Evolutionary conservation across 2,797 vertebrate species (phyloP).

Genomic region (Columba guinea): DNA sequence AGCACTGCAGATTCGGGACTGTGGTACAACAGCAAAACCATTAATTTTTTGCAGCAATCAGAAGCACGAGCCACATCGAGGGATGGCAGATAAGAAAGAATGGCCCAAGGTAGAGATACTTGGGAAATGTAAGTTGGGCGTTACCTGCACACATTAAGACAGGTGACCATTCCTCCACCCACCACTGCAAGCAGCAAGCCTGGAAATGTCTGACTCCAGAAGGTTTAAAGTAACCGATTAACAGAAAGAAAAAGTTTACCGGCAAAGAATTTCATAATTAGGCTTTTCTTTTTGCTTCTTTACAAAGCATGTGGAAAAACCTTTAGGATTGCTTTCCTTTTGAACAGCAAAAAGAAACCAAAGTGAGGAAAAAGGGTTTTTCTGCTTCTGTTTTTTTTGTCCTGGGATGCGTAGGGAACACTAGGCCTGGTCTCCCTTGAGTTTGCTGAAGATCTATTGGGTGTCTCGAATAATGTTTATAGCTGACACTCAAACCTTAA

Average conservation of each 20-base stretch:
- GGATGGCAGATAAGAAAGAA: neutral
- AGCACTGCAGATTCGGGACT: neutral
- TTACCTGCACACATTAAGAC: neutral
- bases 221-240: neutral
- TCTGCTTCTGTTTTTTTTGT: neutral
- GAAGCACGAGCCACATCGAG: neutral
- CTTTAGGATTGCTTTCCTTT: neutral
- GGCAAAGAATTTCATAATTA: neutral
- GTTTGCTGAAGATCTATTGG: neutral
- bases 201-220: neutral
- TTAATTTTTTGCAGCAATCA: neutral
- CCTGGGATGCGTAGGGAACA: neutral
- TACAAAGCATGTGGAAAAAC: neutral
- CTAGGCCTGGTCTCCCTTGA: neutral
- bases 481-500: conserved; percentile 4
- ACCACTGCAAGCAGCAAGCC: neutral
- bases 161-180: neutral
- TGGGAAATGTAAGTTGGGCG: neutral
- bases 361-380: neutral
- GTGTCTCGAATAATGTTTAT: conserved; percentile 15
- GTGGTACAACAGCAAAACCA: neutral
- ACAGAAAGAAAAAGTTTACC: neutral
- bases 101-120: neutral
- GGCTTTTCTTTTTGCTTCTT: neutral
- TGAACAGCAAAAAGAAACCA: neutral